phyloP scores from a whole-genome alignment of 2,888 invertebrate genomes.

The Acrocera orbiculus region DNA sequence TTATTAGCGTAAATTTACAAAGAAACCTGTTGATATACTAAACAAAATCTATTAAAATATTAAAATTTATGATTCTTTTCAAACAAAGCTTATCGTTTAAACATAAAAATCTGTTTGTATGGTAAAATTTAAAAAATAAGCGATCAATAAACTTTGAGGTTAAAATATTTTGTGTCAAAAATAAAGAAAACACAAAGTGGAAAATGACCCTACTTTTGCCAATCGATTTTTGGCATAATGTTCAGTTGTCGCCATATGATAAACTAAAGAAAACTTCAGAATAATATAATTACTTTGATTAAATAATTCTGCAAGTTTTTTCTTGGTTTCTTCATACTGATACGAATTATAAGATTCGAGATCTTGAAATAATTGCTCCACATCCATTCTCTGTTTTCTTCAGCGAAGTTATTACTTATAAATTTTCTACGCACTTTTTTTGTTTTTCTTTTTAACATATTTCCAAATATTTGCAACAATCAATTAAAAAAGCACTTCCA shows the following conservation, averaged over 20 bases:
- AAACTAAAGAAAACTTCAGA: slow-evolving; percentile 4
- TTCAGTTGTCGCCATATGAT: not conserved
- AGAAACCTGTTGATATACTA: too few relatives aligned
- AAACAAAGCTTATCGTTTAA: too few relatives aligned
- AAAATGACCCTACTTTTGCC: too few relatives aligned
- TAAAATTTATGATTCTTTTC: too few relatives aligned
- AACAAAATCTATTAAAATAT: too few relatives aligned
- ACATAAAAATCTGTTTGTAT: too few relatives aligned
- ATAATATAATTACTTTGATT: slow-evolving; percentile 40
- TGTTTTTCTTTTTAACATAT: slow-evolving; percentile 16
- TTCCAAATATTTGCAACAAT: slow-evolving; percentile 11
- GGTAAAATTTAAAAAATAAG: too few relatives aligned
- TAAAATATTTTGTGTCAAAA: too few relatives aligned
- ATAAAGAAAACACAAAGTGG: not conserved
- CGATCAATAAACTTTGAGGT: too few relatives aligned
- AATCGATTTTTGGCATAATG: too few relatives aligned
- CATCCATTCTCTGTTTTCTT: slow-evolving; percentile 16
- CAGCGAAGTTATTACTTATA: slow-evolving; percentile 5
- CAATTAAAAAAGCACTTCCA: too few relatives aligned
- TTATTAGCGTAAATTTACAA: too few relatives aligned
- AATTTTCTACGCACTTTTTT: slow-evolving; percentile 17
- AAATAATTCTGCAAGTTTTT: slow-evolving; percentile 51
- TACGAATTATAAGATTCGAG: slow-evolving; percentile 51
- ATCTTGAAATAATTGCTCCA: slow-evolving; percentile 42
- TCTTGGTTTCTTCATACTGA: slow-evolving; percentile 47